Percentiles rank a stretch among this genome's conserved stretches.
These are phyloP conservation scores for Heptranchias perlo DNA, from an alignment of 2,113 vertebrate genomes.

Conservation along the genomic window DNA sequence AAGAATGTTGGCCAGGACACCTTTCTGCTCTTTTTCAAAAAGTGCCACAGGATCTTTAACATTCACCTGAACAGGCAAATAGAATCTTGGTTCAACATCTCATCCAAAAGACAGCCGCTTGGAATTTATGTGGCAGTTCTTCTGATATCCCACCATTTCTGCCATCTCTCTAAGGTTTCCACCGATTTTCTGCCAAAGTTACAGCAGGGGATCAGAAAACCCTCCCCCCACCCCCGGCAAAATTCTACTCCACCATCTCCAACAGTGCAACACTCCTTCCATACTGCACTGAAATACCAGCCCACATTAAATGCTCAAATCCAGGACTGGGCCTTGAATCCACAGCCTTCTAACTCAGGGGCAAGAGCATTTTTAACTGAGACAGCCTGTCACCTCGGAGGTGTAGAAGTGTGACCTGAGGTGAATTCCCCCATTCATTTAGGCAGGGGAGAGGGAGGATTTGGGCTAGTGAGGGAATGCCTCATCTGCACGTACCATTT, in stretches of 20 bases:
- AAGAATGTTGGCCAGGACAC: not conserved
- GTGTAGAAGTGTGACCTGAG: not conserved
- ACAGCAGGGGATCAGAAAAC: not conserved
- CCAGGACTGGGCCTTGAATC: not conserved
- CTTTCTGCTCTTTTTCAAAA: not conserved
- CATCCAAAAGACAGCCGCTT: not conserved
- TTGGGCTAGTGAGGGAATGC: not conserved
- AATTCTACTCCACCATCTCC: not conserved
- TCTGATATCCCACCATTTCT: no score
- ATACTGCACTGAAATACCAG: not conserved
- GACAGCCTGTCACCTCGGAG: not conserved
- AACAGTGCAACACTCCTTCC: not conserved
- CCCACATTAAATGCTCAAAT: not conserved
- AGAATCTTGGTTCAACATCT: not conserved
- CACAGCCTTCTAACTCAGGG: not conserved
- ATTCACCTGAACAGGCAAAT: not conserved
- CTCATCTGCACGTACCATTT: not conserved
- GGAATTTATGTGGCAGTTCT: not conserved
- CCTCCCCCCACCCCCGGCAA: no score
- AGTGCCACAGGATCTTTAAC: not conserved
- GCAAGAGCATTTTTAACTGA: not conserved
- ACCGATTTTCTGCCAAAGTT: not conserved
- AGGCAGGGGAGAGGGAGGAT: not conserved
- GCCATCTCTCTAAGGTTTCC: not conserved
- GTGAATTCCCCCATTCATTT: not conserved